Evolutionary conservation across 2,888 invertebrate species (phyloP).

Genomic region (Eupithecia centaureata): DNA sequence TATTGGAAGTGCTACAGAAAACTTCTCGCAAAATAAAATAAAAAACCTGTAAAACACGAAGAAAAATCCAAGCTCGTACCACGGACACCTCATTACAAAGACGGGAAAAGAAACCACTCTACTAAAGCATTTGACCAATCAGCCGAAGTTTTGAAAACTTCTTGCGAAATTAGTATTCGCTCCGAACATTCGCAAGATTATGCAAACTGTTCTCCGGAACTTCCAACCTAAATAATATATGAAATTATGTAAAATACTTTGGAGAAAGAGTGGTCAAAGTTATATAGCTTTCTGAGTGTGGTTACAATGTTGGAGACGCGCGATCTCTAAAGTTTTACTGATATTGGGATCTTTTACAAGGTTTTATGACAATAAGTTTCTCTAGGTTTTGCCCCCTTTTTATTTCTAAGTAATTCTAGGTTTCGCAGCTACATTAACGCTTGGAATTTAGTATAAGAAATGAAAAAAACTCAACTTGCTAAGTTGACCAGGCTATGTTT

Average conservation of each 20-base stretch:
- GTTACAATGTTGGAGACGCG: conserved; percentile 42
- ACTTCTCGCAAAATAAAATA: conserved; percentile 11
- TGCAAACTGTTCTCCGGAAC: conserved; percentile 54
- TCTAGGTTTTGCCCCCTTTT: not conserved
- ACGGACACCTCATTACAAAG: conserved; percentile 31
- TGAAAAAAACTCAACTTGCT: too few relatives aligned
- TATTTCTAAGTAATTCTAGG: not conserved
- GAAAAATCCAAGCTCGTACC: conserved; percentile 21
- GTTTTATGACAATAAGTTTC: not conserved
- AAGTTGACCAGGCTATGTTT: too few relatives aligned
- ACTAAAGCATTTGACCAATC: conserved; percentile 37
- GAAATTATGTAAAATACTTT: conserved; percentile 61
- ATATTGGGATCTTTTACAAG: not conserved
- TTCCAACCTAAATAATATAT: conserved; percentile 66
- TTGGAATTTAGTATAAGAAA: too few relatives aligned
- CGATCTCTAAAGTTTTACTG: conserved; percentile 28
- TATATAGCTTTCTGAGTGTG: conserved; percentile 51
- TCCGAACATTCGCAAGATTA: conserved; percentile 51
- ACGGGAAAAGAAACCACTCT: conserved; percentile 17
- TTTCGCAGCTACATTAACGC: too few relatives aligned
- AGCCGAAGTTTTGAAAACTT: conserved; percentile 28
- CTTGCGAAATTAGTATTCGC: conserved; percentile 42
- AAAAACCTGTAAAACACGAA: conserved; percentile 4
- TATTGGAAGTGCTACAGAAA: conserved; percentile 5
- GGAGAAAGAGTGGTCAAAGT: conserved; percentile 49